phyloP scores from a whole-genome alignment of 2,888 invertebrate species.

The Chloroclystis v-ata region DNA sequence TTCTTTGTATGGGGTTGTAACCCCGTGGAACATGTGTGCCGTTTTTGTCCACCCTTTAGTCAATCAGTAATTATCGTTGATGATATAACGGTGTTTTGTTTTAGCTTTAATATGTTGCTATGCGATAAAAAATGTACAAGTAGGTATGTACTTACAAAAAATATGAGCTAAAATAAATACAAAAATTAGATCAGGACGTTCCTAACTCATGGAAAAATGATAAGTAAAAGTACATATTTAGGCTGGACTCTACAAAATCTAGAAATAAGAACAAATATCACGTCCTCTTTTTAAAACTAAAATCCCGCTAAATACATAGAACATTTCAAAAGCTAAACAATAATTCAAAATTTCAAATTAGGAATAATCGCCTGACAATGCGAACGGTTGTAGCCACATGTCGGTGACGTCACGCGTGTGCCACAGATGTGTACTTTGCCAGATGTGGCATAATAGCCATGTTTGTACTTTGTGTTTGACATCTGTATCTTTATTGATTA shows the following conservation, averaged over 20 bases:
- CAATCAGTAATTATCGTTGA: slow-evolving; percentile 18
- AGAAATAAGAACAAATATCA: too few species aligned
- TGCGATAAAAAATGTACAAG: background rate
- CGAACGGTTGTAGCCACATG: slow-evolving; percentile 61
- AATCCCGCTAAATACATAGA: background rate
- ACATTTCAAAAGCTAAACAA: slow-evolving; percentile 10
- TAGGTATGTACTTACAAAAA: too few species aligned
- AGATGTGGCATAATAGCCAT: slow-evolving; percentile 49
- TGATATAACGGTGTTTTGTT: slow-evolving; percentile 22
- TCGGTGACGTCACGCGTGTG: slow-evolving; percentile 60
- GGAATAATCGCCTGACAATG: slow-evolving; percentile 44
- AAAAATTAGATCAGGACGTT: too few species aligned
- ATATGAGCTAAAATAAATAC: too few species aligned
- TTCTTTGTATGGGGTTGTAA: slow-evolving; percentile 52
- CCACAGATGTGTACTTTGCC: slow-evolving; percentile 60
- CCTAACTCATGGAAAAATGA: too few species aligned
- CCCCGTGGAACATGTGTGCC: slow-evolving; percentile 61
- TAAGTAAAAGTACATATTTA: too few species aligned
- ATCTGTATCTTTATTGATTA: slow-evolving; percentile 59
- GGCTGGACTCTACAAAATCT: too few species aligned
- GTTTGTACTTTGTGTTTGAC: slow-evolving; percentile 56
- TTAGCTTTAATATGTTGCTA: slow-evolving; percentile 17
- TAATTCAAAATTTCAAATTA: slow-evolving; percentile 17
- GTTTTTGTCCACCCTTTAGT: slow-evolving; percentile 44
- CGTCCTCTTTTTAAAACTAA: too few species aligned